These are phyloP conservation scores for Leptinotarsa rubiginosa DNA, from an alignment of 2,888 invertebrate genomes.

Conservation along the genomic window DNA sequence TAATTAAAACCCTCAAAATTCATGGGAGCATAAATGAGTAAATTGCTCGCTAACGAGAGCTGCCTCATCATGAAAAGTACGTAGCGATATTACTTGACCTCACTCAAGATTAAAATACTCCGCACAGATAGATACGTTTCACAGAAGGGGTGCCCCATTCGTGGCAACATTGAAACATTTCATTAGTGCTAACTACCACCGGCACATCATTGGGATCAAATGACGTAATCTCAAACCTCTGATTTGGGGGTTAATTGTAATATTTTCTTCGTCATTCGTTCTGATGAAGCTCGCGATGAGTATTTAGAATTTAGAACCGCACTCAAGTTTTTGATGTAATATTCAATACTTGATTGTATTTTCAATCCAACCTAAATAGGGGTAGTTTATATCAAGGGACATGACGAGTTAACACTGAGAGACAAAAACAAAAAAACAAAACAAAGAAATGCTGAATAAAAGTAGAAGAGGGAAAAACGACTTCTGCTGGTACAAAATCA, in stretches of 20 bases:
- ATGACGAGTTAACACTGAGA: too few species aligned
- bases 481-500: too few species aligned
- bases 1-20: not conserved
- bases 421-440: too few species aligned
- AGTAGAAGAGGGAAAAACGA: too few species aligned
- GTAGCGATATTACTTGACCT: slow-evolving; percentile 14
- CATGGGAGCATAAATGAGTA: not conserved
- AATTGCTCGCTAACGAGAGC: not conserved
- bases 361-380: too few species aligned
- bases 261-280: slow-evolving; percentile 10
- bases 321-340: too few species aligned
- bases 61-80: slow-evolving; percentile 16
- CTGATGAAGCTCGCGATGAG: not conserved
- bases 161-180: slow-evolving; percentile 11
- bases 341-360: too few species aligned
- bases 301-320: too few species aligned
- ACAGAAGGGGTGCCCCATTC: slow-evolving; percentile 13
- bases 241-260: slow-evolving; percentile 4
- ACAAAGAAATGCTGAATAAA: too few species aligned
- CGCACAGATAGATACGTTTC: not conserved
- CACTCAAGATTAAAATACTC: slow-evolving; percentile 20
- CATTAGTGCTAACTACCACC: slow-evolving; percentile 17
- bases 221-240: not conserved
- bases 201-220: slow-evolving; percentile 15
- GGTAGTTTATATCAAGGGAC: too few species aligned